Percentiles rank a stretch among this genome's conserved stretches.
phyloP scores from a whole-genome alignment of 2,113 vertebrate species.

The Malurus cyaneus region DNA sequence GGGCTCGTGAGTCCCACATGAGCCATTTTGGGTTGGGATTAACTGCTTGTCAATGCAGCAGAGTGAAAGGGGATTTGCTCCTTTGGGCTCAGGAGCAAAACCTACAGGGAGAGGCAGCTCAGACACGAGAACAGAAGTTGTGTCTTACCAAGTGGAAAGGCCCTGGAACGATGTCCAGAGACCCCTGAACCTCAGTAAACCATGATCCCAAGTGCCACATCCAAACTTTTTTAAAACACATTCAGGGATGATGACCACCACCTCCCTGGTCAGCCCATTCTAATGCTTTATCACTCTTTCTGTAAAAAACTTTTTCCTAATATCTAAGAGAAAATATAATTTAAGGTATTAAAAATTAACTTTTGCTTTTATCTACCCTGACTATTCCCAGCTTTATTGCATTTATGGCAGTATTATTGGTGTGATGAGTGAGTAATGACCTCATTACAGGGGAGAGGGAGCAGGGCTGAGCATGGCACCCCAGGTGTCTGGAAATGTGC shows the following conservation, averaged over 20 bases:
- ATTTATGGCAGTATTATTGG: neutral
- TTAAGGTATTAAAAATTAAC: conserved; percentile 20
- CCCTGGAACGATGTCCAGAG: neutral
- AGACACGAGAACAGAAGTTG: neutral
- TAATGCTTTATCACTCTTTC: too few relatives aligned
- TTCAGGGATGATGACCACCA: too few relatives aligned
- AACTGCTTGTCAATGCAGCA: neutral
- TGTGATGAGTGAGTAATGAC: neutral
- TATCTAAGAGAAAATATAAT: conserved; percentile 12
- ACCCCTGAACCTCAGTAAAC: neutral
- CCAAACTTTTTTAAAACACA: too few relatives aligned
- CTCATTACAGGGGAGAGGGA: neutral
- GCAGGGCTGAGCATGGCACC: neutral
- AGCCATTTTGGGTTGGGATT: neutral
- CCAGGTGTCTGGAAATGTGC: conserved; percentile 36
- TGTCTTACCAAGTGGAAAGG: neutral
- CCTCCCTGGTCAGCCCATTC: too few relatives aligned
- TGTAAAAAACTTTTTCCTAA: too few relatives aligned
- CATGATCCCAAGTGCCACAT: too few relatives aligned
- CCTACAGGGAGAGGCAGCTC: neutral
- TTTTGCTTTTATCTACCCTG: neutral
- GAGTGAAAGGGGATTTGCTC: neutral
- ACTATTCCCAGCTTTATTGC: neutral
- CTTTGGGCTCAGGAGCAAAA: neutral
- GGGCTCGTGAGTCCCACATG: rapidly evolving